Evolutionary conservation across 1,140 invertebrate species (phyloP).

Genomic region (Tribolium madens): DNA sequence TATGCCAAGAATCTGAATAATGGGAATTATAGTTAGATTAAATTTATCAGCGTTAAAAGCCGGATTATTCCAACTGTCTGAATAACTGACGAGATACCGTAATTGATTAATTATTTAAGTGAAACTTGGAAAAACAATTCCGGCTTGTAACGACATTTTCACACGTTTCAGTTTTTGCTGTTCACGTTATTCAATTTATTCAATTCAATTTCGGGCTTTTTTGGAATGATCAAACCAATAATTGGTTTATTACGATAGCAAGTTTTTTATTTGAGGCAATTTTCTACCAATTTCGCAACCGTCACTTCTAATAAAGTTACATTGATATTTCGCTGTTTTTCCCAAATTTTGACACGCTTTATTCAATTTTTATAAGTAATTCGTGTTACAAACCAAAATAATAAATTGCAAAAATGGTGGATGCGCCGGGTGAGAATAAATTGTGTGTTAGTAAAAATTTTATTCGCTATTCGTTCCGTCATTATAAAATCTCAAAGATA

Average conservation of each 20-base stretch:
- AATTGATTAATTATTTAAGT: background rate
- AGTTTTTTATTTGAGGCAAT: background rate
- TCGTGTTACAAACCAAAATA: too few species aligned
- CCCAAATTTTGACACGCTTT: too few species aligned
- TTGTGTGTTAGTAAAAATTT: too few species aligned
- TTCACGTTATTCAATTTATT: background rate
- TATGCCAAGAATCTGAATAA: slow-evolving; percentile 22
- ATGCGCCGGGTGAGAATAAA: too few species aligned
- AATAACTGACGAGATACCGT: background rate
- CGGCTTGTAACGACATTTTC: too few species aligned
- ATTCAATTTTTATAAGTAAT: too few species aligned
- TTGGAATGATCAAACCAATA: background rate
- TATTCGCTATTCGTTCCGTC: background rate
- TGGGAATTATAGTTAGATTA: slow-evolving; percentile 4
- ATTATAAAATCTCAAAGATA: slow-evolving; percentile 12
- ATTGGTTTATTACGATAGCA: background rate
- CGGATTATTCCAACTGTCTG: slow-evolving; percentile 7
- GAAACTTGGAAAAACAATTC: background rate
- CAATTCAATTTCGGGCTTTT: background rate
- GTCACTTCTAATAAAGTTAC: background rate
- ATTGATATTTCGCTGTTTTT: background rate
- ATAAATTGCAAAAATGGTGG: too few species aligned
- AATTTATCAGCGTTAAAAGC: slow-evolving; percentile 6
- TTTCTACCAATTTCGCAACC: background rate
- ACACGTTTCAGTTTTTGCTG: background rate